Evolutionary conservation across 2,113 vertebrate species (phyloP), one percentile per base, ranked within the genome.

Genomic region (Dolichallabes microphthalmus): DNA sequence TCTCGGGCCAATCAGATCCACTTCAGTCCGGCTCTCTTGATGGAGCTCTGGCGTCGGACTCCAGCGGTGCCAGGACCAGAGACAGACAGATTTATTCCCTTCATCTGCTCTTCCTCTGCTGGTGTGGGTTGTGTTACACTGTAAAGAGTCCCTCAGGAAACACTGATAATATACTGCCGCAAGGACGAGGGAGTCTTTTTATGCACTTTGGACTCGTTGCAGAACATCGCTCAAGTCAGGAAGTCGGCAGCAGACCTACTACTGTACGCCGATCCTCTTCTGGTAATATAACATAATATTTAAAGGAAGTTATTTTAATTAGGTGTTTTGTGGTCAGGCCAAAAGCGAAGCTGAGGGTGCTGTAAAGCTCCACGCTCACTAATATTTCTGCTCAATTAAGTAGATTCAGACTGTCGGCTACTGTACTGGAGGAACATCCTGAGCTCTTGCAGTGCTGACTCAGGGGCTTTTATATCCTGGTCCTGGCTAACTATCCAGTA

Each of bases 41-140:
- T 83, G 82, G 66, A 13, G 68, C 52, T 73, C 91, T 89, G 87
- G 91, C 88, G 86, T 89, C 88, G 90, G 91, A 87, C 90, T 91
- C 93, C 91, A 87, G 89, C 90, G 74, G 93, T 4, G 92, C 86
- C 81, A 89, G 85, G 80, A 86, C 80, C 30, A 84, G 75, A 58
- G 69, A 80, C 80, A 55, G 75, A 0, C 84, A 92, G 93, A 94
- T 94, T 93, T 94, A 94, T 93, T 90, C 82, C 45, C 90, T 91
- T 94, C 93, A 93, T 94, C 92, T 94, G 93, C 91, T 92, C 92
- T 90, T 85, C 86, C 82, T 86, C 83, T 77, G 82, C 85, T 85
- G 90, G 88, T 90, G 89, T 90, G 88, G 91, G 89, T 90, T 90
- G 85, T 83, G 91, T 91, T 93, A 90, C 89, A 88, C 89, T 89